Percentiles rank a stretch among this genome's conserved stretches.
Conservation (phyloP, 2,888 invertebrate genomes). For the Andrena chrysosceles region DNA sequence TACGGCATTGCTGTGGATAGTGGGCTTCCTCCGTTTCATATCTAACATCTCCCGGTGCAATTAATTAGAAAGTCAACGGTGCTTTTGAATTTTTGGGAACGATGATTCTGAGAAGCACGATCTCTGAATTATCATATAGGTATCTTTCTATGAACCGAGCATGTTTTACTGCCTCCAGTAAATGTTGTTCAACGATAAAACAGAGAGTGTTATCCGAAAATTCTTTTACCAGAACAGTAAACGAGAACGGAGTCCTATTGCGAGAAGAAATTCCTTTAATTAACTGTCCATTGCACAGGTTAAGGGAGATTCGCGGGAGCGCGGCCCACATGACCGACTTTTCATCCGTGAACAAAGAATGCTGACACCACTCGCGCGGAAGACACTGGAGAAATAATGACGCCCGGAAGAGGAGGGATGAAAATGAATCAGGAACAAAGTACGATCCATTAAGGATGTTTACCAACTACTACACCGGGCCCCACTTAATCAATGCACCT, state of each 20-base stretch:
- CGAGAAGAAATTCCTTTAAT: constrained; percentile 17
- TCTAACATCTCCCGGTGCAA: too few relatives aligned
- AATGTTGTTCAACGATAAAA: too few relatives aligned
- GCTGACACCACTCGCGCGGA: constrained; percentile 17
- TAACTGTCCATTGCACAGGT: background rate
- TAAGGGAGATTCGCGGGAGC: constrained; percentile 3
- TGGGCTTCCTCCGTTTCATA: too few relatives aligned
- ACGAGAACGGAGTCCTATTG: background rate
- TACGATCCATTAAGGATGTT: constrained; percentile 52
- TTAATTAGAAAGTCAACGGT: too few relatives aligned
- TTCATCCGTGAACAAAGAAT: constrained; percentile 21
- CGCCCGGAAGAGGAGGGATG: background rate
- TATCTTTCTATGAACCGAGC: too few relatives aligned
- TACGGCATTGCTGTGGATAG: too few relatives aligned
- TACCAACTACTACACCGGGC: constrained; percentile 27
- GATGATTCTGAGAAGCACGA: too few relatives aligned
- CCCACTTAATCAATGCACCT: constrained; percentile 53
- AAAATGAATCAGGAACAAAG: constrained; percentile 41
- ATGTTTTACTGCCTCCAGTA: too few relatives aligned
- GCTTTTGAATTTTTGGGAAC: too few relatives aligned
- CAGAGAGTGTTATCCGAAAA: too few relatives aligned
- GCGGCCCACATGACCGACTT: constrained; percentile 37
- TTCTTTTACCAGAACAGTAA: too few relatives aligned
- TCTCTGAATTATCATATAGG: too few relatives aligned
- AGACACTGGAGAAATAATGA: constrained; percentile 17